Base-by-base conservation (phyloP, 1,140 invertebrate genomes). In the Dendrolimus kikuchii region DNA sequence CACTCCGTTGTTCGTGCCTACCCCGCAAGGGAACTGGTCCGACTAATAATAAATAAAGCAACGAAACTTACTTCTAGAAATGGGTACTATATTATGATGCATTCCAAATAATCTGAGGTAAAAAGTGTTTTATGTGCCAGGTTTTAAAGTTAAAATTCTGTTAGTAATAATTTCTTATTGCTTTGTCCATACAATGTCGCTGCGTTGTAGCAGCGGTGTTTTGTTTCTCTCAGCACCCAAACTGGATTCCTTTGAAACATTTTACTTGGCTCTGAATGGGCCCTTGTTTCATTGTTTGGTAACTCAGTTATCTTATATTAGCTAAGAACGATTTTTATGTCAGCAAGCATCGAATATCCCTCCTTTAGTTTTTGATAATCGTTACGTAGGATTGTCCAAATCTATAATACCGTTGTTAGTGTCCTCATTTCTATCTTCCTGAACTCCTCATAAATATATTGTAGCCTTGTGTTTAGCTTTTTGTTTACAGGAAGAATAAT, bases 191-290 rank as follows among this genome's bases (percentile, higher is more conserved):
- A 51, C 47, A 38, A 44, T 38, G 54, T 52, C 49, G 43, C 53
- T 46, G 51, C 55, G 46, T 49, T 43, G 53, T 43, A 44, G 53
- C 46, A 37, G 38, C 42, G 38, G 37, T 53, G 59, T 63, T 62
- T 63, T 60, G 57, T 64, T 60, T 53, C 56, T 59, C 55, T 52
- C 57, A 51, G 59, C 46, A 41, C 66, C 56, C 49, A 65, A 71
- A 68, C 71, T 57, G 66, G 68, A 74, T 74, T 74, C 66, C 59
- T 71, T 69, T 59, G 62, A 61, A 61, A 59, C 57, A 47, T 65
- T 60, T 59, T 60, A 65, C 60, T 62, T 50, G 57, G 51, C 55
- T 60, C 52, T 65, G 60, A 68, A 71, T 68, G 63, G 60, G 54
- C 57, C 55, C 46, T 59, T 60, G 59, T 62, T 62, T 64, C 59